Evolutionary conservation across 2,113 vertebrate genomes (phyloP), one percentile per base, ranked within the genome.

Genomic region (Sakesphorus luctuosus): DNA sequence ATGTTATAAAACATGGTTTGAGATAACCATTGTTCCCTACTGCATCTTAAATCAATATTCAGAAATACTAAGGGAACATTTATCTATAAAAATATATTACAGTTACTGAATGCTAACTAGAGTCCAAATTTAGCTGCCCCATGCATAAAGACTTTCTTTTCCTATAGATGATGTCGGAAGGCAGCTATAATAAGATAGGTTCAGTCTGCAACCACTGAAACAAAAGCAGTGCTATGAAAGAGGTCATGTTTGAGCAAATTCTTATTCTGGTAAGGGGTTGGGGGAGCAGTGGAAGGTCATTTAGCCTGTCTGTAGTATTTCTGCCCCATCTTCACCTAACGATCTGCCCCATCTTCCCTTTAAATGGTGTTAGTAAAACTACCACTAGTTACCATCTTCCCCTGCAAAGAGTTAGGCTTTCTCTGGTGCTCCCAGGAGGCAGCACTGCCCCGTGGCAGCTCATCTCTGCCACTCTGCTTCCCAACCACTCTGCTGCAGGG

Each of bases 21-120:
- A 91, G 94, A 96, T 95, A 83, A 92, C 74, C 74, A 90, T 96
- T 81, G 11, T 96, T 91, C 83, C 95, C 89, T 94, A 61, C 46
- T 92, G 75, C 94, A 68, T 95, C 91, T 95, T 97, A 93, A 96
- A 95, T 97, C 88, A 96, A 96, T 97, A 72, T 97, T 95, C 90
- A 87, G 87, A 66, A 66, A 83, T 93, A 74, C n/a, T 55, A 52
- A 85, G 67, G 77, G 88, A 95, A 89, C 87, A 87, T 96, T 93
- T 73, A 65, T 61, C 84, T 93, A 40, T 94, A 93, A 87, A 88
- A 92, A 89, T 89, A 75, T 24, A 56, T 43, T 73, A 25, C 46
- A 81, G 47, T 68, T 96, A 66, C 80, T 73, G 84, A 95, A 96
- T 84, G 73, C 80, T 95, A 89, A 86, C 71, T 43, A 53, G 69